Conservation (phyloP, 2,797 vertebrate species). For the Jordanella pulchra region DNA sequence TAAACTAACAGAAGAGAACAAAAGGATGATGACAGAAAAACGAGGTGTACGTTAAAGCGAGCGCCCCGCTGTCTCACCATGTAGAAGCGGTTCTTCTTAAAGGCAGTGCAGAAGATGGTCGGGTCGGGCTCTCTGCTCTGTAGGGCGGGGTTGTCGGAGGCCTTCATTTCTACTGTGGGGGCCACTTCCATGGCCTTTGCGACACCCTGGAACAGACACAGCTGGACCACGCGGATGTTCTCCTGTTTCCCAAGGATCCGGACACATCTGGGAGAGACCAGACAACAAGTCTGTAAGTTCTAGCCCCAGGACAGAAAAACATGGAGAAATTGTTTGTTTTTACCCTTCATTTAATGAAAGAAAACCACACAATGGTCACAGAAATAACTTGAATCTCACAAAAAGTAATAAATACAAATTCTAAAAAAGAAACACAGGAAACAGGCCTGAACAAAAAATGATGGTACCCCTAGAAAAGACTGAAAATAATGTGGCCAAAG, state of each 20-base stretch:
- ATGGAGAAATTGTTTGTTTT: too few relatives aligned
- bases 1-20: conserved; percentile 79
- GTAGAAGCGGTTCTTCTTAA: conserved; percentile 99
- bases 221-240: conserved; percentile 92
- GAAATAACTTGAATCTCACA: too few relatives aligned
- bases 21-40: background rate
- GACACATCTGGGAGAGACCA: conserved; percentile 84
- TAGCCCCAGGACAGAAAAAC: background rate
- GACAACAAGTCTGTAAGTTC: background rate
- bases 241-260: conserved; percentile 96
- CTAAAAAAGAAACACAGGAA: too few relatives aligned
- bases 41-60: background rate
- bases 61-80: conserved; percentile 79
- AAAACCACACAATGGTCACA: too few relatives aligned
- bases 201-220: conserved; percentile 93
- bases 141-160: conserved; percentile 95
- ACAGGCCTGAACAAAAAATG: too few relatives aligned
- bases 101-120: conserved; percentile 93
- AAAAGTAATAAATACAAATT: too few relatives aligned
- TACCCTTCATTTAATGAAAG: background rate
- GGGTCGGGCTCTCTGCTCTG: conserved; percentile 89
- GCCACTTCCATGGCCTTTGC: conserved; percentile 88
- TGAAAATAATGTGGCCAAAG: too few relatives aligned
- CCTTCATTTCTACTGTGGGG: conserved; percentile 97
- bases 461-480: too few relatives aligned